Evolutionary conservation across 2,797 vertebrate genomes (phyloP), one percentile per base, ranked within the genome.

Genomic region (Hirundo rustica): DNA sequence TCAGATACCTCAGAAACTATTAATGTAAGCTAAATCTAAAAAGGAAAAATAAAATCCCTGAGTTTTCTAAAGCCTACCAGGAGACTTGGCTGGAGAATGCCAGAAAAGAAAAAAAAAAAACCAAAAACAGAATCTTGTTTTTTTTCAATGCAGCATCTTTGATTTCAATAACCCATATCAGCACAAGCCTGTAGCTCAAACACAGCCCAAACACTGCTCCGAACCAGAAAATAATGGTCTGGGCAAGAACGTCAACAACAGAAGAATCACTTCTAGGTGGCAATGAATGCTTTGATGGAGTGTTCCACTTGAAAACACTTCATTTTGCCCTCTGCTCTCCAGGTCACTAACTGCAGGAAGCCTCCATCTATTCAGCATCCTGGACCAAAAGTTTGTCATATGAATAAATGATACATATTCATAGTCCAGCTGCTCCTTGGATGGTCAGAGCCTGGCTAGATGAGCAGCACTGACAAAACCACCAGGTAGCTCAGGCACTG

Each of bases 391-490:
- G 47, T 91, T 62, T 95, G 75, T 89, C 88, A 48, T 18, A 25
- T 32, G 58, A 92, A 76, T 75, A 48, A 92, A 83, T 29, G 77
- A 70, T 89, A 17, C 36, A 83, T 58, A 92, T 91, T 93, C 89
- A 79, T 45, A 68, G 83, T 72, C 92, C 91, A 92, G 94, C 81
- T 94, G 91, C 95, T 96, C 9, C 82, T 66, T 86, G 95, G 70
- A 87, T 83, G 95, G 93, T 79, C 85, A 50, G 5, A 93, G 65
- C 48, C 93, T 88, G 84, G 26, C 68, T 16, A 68, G 91, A 73
- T 92, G 80, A 95, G 92, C 91, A 92, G 89, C 90, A 64, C 83
- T 65, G 73, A 87, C 92, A 95, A 89, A 96, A 91, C 30, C 92
- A 80, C 88, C 75, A 74, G 90, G 96, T 76, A 93, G 58, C 88